These are phyloP conservation scores for Tragulus kanchil DNA, from an alignment of 2,113 vertebrate species.

Conservation along the genomic window DNA sequence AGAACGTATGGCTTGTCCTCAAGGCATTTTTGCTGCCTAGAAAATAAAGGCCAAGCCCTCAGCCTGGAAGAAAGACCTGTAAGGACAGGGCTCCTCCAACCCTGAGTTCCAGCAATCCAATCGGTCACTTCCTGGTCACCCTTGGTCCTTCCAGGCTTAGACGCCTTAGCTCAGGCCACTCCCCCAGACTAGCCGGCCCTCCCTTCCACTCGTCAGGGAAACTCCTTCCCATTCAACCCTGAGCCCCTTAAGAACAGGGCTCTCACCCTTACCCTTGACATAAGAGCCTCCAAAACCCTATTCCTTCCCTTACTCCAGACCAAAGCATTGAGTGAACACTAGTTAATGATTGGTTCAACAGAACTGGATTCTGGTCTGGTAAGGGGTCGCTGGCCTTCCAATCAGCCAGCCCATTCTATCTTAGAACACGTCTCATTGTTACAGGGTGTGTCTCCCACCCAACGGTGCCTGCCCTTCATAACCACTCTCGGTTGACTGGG, in stretches of 20 bases:
- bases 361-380: background rate
- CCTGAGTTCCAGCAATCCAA: background rate
- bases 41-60: background rate
- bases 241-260: background rate
- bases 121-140: background rate
- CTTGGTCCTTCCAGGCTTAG: background rate
- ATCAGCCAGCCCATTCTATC: background rate
- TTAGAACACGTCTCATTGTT: conserved; percentile 67
- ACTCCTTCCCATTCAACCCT: accelerated
- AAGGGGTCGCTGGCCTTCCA: background rate
- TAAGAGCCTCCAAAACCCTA: background rate
- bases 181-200: background rate
- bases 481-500: too few species aligned
- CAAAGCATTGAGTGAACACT: background rate
- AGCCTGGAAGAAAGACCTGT: background rate
- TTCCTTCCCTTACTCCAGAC: background rate
- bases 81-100: accelerated
- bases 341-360: background rate
- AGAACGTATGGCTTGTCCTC: background rate
- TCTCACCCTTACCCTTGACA: conserved; percentile 9
- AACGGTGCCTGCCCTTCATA: background rate
- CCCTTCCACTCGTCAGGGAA: background rate
- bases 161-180: background rate
- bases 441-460: background rate
- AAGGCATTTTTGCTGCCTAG: background rate